phyloP scores from a whole-genome alignment of 2,797 vertebrate genomes.

The Cossypha niveicapilla region DNA sequence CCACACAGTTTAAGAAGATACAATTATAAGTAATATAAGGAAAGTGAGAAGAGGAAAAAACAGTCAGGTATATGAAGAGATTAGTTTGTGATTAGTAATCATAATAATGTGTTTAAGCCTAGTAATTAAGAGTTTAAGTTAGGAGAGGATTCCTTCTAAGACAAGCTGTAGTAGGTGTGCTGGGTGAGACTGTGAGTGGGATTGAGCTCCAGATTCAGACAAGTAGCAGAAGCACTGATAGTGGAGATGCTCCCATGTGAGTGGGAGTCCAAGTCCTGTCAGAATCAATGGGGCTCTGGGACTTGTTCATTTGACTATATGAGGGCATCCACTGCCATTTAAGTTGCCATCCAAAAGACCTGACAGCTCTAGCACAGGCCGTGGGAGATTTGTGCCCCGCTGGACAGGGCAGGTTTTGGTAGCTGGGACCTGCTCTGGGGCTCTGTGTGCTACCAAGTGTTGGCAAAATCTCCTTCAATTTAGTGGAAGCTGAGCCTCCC shows the following conservation, averaged over 20 bases:
- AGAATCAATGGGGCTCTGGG: not conserved
- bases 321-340: not conserved
- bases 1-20: not conserved
- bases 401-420: rapidly evolving
- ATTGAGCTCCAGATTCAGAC: not conserved
- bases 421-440: not conserved
- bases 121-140: not conserved
- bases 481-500: not conserved
- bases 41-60: not conserved
- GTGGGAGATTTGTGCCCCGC: not conserved
- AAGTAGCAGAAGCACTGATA: not conserved
- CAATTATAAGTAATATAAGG: not conserved
- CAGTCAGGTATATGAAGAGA: not conserved
- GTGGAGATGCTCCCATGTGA: not conserved
- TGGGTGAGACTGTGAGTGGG: not conserved
- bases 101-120: no score
- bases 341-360: not conserved
- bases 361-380: not conserved
- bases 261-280: not conserved
- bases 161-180: not conserved
- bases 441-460: rapidly evolving
- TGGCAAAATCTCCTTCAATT: not conserved
- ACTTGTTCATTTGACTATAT: not conserved
- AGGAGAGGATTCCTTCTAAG: not conserved
- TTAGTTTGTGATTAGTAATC: not conserved